These are phyloP conservation scores for Patagioenas fasciata DNA, from an alignment of 2,113 vertebrate genomes.

Conservation along the genomic window DNA sequence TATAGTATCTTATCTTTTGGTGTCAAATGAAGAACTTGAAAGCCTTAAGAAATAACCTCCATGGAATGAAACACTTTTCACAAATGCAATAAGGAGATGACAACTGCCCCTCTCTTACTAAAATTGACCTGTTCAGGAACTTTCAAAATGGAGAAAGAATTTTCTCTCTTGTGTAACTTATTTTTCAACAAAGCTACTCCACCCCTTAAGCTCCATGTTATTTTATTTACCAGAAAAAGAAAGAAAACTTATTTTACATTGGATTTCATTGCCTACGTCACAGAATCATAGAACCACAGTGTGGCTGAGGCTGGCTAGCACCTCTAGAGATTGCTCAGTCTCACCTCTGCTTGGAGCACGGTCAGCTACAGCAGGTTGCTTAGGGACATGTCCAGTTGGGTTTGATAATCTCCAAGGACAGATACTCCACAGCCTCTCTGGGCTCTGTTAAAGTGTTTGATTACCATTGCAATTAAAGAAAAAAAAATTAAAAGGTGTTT, in stretches of 20 bases:
- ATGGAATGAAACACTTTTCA: neutral
- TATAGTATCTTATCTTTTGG: neutral
- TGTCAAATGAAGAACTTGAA: neutral
- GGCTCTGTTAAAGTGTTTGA: neutral
- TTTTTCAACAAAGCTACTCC: neutral
- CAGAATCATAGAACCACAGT: neutral
- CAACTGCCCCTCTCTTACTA: neutral
- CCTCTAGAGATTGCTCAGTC: neutral
- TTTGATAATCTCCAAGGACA: neutral
- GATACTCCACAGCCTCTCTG: neutral
- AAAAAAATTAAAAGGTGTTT: neutral
- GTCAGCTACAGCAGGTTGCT: neutral
- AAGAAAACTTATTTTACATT: neutral
- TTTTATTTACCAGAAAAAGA: neutral
- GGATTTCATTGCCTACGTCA: neutral
- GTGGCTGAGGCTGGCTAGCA: neutral
- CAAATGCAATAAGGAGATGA: neutral
- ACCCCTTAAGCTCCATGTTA: neutral
- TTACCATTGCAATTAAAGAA: neutral
- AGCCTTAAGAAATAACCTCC: neutral
- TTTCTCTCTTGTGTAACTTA: accelerated
- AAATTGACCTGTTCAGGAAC: neutral
- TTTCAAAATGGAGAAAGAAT: neutral
- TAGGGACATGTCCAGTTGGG: neutral
- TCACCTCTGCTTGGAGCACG: neutral